Percentiles rank a stretch among this genome's conserved stretches.
phyloP scores from a whole-genome alignment of 2,797 vertebrate species.

The Rousettus madagascariensis region DNA sequence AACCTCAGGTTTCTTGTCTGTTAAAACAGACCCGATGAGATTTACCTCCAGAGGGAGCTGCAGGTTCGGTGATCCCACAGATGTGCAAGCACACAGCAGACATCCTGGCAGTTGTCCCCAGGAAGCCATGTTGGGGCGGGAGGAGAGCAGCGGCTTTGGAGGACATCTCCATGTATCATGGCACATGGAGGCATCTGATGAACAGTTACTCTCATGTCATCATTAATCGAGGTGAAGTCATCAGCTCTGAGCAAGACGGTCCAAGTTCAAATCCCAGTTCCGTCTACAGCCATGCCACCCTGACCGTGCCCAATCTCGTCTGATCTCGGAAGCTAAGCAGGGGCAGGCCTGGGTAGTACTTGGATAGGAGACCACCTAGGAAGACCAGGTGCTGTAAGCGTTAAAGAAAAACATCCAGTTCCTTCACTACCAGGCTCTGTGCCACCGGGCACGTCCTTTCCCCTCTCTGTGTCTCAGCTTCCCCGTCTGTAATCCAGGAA shows the following conservation, averaged over 20 bases:
- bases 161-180: fast-evolving
- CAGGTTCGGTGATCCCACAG: not conserved
- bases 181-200: fast-evolving
- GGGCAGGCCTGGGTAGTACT: too few species aligned
- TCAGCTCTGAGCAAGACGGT: not conserved
- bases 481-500: not conserved
- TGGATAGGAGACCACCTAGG: too few species aligned
- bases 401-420: too few species aligned
- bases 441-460: not conserved
- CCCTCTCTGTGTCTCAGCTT: not conserved
- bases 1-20: not conserved
- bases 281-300: too few species aligned
- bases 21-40: not conserved
- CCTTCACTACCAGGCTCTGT: not conserved
- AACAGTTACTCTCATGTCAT: fast-evolving
- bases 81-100: too few species aligned
- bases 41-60: too few species aligned
- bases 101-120: not conserved
- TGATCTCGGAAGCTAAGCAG: too few species aligned
- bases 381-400: too few species aligned
- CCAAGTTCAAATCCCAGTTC: not conserved
- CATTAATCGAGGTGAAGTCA: not conserved
- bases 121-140: fast-evolving
- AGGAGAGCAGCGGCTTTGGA: not conserved
- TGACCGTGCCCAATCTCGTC: too few species aligned